Percentiles rank a stretch among this genome's conserved stretches.
These are phyloP conservation scores for Drosophila ezoana DNA, from an alignment of 2,888 invertebrate genomes.

Conservation along the genomic window DNA sequence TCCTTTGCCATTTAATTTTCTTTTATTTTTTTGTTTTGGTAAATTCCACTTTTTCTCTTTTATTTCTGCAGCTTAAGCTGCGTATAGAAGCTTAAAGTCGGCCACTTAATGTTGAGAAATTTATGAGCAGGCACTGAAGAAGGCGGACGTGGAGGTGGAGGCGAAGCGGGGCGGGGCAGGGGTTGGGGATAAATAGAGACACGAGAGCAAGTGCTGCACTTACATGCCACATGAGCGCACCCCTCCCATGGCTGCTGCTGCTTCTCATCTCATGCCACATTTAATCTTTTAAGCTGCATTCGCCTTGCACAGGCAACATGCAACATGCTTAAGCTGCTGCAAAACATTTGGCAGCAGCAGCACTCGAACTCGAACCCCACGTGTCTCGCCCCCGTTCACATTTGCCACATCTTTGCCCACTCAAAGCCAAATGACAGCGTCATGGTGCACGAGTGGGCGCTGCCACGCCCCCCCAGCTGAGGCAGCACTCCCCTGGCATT, in stretches of 20 bases:
- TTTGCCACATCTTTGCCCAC: slow-evolving; percentile 42
- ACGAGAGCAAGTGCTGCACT: slow-evolving; percentile 50
- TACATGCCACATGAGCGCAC: slow-evolving; percentile 49
- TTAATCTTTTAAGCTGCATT: slow-evolving; percentile 79
- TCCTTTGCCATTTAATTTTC: slow-evolving; percentile 14
- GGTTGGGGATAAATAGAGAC: background rate
- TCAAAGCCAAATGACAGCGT: slow-evolving; percentile 72
- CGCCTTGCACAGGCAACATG: slow-evolving; percentile 67
- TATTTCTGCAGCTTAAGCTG: slow-evolving; percentile 37
- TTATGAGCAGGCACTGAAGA: slow-evolving; percentile 43
- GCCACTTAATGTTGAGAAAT: slow-evolving; percentile 70
- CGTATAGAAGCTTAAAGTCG: slow-evolving; percentile 63
- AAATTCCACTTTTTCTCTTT: background rate
- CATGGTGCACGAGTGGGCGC: slow-evolving; percentile 46
- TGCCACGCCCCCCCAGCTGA: slow-evolving; percentile 24
- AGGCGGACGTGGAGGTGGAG: background rate
- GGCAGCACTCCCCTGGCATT: slow-evolving; percentile 20
- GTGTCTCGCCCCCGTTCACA: background rate
- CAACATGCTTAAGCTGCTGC: slow-evolving; percentile 77
- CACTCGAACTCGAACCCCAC: slow-evolving; percentile 10
- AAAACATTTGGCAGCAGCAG: slow-evolving; percentile 62
- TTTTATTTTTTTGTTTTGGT: background rate
- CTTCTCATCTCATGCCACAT: slow-evolving; percentile 29
- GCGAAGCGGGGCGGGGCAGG: background rate
- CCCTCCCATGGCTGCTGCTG: background rate